These are phyloP conservation scores for Acronicta psi DNA, from an alignment of 2,888 invertebrate genomes.

Conservation along the genomic window DNA sequence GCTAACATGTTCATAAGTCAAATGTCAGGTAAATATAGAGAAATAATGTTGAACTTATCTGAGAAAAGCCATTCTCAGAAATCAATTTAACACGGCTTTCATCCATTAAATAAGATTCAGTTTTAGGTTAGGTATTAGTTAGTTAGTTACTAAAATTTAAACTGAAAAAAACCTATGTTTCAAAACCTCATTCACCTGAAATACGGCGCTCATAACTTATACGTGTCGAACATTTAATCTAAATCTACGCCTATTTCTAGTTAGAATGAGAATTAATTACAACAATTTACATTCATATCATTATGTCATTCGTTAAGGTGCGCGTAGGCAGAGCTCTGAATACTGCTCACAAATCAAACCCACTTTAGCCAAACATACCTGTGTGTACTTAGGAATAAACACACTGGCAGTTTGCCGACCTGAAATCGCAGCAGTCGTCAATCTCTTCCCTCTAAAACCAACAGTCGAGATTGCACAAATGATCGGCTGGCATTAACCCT, in stretches of 20 bases:
- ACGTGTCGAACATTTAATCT: constrained; percentile 50
- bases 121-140: too few relatives aligned
- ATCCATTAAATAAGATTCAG: background rate
- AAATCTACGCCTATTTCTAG: constrained; percentile 51
- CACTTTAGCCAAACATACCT: constrained; percentile 71
- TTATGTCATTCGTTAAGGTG: constrained; percentile 69
- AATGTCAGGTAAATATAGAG: constrained; percentile 52
- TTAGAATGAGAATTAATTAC: constrained; percentile 67
- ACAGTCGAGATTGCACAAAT: constrained; percentile 85
- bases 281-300: constrained; percentile 68
- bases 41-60: background rate
- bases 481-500: constrained; percentile 82
- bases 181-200: constrained; percentile 42
- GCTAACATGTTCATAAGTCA: constrained; percentile 65
- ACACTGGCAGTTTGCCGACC: constrained; percentile 70
- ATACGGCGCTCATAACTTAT: constrained; percentile 42
- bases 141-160: constrained; percentile 11
- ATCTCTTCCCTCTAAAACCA: constrained; percentile 81
- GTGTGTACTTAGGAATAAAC: constrained; percentile 61
- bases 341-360: constrained; percentile 75
- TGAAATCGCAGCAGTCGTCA: constrained; percentile 78
- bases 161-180: constrained; percentile 31
- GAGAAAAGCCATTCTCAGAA: background rate
- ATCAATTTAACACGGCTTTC: constrained; percentile 7
- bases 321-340: constrained; percentile 70